phyloP scores from a whole-genome alignment of 2,113 vertebrate species.

The Lagenorhynchus albirostris region DNA sequence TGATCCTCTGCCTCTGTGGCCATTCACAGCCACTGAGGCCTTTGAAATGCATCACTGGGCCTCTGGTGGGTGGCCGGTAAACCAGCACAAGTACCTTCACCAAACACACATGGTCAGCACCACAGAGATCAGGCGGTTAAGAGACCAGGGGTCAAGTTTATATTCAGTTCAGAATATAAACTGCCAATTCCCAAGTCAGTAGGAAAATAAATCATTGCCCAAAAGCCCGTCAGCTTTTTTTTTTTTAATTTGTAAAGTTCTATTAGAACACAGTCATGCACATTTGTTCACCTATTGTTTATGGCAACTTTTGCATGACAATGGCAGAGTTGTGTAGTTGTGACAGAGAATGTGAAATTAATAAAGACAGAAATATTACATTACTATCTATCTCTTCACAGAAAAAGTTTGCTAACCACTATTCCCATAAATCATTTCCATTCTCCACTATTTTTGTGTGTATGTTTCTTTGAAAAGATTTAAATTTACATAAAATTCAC shows the following conservation, averaged over 20 bases:
- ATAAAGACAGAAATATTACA: not conserved
- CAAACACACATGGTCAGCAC: not conserved
- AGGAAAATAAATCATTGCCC: not conserved
- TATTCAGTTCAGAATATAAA: not conserved
- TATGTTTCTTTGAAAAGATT: too few species aligned
- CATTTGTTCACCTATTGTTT: not conserved
- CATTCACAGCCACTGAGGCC: not conserved
- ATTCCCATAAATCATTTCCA: not conserved
- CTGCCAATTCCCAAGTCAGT: not conserved
- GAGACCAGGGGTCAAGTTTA: constrained; percentile 37
- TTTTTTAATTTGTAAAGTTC: not conserved
- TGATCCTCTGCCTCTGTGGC: not conserved
- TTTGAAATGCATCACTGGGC: not conserved
- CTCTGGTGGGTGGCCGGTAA: not conserved
- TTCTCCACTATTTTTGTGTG: not conserved
- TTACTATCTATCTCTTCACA: not conserved
- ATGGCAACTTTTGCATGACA: not conserved
- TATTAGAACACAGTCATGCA: not conserved
- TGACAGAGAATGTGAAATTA: not conserved
- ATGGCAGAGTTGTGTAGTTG: not conserved
- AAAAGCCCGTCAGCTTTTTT: not conserved
- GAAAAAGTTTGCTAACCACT: not conserved
- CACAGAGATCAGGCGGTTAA: constrained; percentile 15
- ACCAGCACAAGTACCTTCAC: constrained; percentile 19
- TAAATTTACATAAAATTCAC: too few species aligned